Conservation (phyloP, 1,140 invertebrate species). For the Lucilia cuprina region DNA sequence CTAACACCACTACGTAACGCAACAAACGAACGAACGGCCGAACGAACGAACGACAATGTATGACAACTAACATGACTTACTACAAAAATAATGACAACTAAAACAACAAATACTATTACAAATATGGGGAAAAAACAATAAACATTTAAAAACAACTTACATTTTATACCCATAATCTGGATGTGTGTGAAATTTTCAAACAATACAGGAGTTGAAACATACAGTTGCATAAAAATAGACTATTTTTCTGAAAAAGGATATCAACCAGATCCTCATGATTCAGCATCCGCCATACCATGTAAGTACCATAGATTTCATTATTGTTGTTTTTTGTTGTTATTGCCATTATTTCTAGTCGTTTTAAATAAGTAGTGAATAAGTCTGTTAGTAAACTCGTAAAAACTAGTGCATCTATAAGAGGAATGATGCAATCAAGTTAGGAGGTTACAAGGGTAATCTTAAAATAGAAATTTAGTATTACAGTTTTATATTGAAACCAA, state of each 20-base stretch:
- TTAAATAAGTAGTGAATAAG: too few relatives aligned
- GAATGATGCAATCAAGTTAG: too few relatives aligned
- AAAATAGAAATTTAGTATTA: too few relatives aligned
- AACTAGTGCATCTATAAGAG: too few relatives aligned
- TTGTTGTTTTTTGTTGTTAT: too few relatives aligned
- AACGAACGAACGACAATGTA: not conserved
- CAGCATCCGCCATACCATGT: slow-evolving; percentile 89
- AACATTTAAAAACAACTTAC: too few relatives aligned
- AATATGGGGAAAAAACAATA: not conserved
- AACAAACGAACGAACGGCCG: not conserved
- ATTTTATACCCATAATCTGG: not conserved
- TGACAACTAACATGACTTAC: slow-evolving; percentile 24
- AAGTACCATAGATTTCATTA: slow-evolving; percentile 63
- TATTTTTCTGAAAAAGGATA: slow-evolving; percentile 86
- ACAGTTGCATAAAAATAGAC: slow-evolving; percentile 80
- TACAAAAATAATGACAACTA: slow-evolving; percentile 18
- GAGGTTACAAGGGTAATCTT: too few relatives aligned
- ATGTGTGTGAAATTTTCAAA: not conserved
- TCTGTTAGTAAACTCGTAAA: too few relatives aligned
- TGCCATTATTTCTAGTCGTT: too few relatives aligned
- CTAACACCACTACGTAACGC: not conserved
- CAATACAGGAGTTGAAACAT: slow-evolving; percentile 60
- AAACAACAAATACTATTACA: slow-evolving; percentile 29
- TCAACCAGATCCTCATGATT: slow-evolving; percentile 84
- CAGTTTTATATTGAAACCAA: too few relatives aligned